These are phyloP conservation scores for Nesospiza acunhae DNA, from an alignment of 2,113 vertebrate species.

Conservation along the genomic window DNA sequence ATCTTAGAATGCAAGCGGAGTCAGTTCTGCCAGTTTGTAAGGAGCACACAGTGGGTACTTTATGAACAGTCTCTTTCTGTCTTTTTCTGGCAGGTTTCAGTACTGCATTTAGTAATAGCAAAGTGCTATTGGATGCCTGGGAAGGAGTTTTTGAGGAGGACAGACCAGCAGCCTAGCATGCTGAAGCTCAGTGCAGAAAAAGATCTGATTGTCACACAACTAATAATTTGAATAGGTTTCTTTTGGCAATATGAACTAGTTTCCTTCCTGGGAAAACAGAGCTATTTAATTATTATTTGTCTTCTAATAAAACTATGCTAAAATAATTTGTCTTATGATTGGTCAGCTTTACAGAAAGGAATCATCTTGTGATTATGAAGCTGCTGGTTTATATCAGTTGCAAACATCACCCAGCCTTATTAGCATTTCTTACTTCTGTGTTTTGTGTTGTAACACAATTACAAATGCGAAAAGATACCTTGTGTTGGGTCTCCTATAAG, in stretches of 20 bases:
- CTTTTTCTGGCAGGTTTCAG: constrained; percentile 61
- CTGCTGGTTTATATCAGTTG: background rate
- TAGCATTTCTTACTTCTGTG: background rate
- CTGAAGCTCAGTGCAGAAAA: constrained; percentile 53
- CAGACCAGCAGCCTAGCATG: constrained; percentile 50
- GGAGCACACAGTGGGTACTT: constrained; percentile 40
- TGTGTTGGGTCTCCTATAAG: background rate
- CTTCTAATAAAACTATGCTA: background rate
- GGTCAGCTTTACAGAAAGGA: background rate
- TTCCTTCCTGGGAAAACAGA: constrained; percentile 1
- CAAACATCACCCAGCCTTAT: background rate
- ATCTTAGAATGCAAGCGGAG: background rate
- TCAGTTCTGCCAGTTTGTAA: constrained; percentile 20
- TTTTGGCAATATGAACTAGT: background rate
- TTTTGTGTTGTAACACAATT: background rate
- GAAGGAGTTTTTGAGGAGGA: constrained; percentile 59
- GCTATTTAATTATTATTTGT: background rate
- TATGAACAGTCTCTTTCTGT: constrained; percentile 63
- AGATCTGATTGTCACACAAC: constrained; percentile 23
- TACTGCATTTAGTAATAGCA: constrained; percentile 50
- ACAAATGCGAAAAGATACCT: background rate
- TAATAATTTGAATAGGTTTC: constrained; percentile 9
- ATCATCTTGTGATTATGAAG: background rate
- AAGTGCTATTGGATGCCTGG: constrained; percentile 63
- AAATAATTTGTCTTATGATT: background rate